A percentile compares a stretch with the other conserved stretches of the same genome.
These are phyloP conservation scores for Xanthia togata DNA, from an alignment of 2,888 invertebrate species.

Conservation along the genomic window DNA sequence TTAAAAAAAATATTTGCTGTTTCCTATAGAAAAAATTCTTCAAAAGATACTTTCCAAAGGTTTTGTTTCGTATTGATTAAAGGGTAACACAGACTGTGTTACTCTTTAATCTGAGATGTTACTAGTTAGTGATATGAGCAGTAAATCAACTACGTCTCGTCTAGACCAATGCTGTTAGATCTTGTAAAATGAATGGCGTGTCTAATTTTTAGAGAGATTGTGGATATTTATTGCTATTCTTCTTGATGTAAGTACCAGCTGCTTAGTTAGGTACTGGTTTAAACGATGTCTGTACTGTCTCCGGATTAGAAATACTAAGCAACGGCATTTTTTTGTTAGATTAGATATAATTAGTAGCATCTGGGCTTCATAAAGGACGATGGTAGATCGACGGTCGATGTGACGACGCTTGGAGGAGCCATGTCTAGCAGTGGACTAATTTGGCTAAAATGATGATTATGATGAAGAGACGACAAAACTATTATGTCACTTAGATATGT, in stretches of 20 bases:
- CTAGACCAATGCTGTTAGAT: conserved; percentile 61
- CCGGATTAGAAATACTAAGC: background rate
- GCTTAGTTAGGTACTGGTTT: conserved; percentile 27
- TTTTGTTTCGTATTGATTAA: conserved; percentile 46
- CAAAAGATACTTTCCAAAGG: conserved; percentile 16
- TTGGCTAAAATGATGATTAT: background rate
- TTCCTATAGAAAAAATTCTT: background rate
- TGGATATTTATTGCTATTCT: conserved; percentile 49
- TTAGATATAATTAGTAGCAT: background rate
- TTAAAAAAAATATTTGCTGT: background rate
- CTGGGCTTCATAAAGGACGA: too few species aligned
- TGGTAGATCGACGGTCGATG: background rate
- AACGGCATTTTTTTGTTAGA: background rate
- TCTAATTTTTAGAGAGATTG: conserved; percentile 56
- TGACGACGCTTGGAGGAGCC: background rate
- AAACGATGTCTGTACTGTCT: conserved; percentile 13
- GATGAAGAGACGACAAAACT: background rate
- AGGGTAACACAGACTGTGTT: conserved; percentile 4
- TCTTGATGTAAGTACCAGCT: conserved; percentile 13
- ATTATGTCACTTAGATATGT: background rate
- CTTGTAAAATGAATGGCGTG: conserved; percentile 55
- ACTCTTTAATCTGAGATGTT: conserved; percentile 28
- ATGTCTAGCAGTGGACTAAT: too few species aligned
- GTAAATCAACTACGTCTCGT: conserved; percentile 60
- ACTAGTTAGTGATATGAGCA: conserved; percentile 31